These are phyloP conservation scores for Rhynchonema sp. DNA, from an alignment of 2,888 invertebrate species.

Conservation along the genomic window DNA sequence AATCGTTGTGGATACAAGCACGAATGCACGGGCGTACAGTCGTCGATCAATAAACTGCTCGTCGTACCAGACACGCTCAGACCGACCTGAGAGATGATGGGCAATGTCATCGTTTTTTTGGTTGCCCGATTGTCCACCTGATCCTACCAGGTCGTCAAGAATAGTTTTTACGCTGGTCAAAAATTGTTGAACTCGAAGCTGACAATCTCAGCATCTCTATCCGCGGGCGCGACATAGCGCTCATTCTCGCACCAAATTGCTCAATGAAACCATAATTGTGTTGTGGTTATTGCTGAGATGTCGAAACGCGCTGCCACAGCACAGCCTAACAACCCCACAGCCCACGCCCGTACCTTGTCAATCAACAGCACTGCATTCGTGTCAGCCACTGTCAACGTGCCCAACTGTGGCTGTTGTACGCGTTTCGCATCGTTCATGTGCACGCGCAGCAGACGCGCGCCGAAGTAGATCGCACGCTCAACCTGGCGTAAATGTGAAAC, in stretches of 20 bases:
- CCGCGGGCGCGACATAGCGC: too few species aligned
- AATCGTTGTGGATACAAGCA: slow-evolving; percentile 54
- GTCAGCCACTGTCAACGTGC: not conserved
- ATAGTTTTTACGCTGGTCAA: too few species aligned
- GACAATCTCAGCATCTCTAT: not conserved
- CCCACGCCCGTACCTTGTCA: not conserved
- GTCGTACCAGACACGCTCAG: not conserved
- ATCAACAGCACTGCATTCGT: not conserved
- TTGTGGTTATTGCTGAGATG: too few species aligned
- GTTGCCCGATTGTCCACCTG: too few species aligned
- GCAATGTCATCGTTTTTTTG: too few species aligned
- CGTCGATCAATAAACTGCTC: slow-evolving; percentile 11
- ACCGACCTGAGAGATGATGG: not conserved
- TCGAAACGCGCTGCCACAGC: too few species aligned
- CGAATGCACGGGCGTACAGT: slow-evolving; percentile 15
- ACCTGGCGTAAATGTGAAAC: too few species aligned
- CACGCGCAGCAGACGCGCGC: not conserved
- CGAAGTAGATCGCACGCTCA: not conserved
- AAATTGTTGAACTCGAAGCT: too few species aligned
- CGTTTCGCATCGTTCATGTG: not conserved
- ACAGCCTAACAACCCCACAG: not conserved
- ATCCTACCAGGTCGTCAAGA: too few species aligned
- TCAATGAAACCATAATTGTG: too few species aligned
- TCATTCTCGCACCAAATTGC: too few species aligned
- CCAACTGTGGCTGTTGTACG: not conserved